Evolutionary conservation across 2,888 invertebrate species (phyloP), one percentile per base, ranked within the genome.

Genomic region (Drosophila ustulata): DNA sequence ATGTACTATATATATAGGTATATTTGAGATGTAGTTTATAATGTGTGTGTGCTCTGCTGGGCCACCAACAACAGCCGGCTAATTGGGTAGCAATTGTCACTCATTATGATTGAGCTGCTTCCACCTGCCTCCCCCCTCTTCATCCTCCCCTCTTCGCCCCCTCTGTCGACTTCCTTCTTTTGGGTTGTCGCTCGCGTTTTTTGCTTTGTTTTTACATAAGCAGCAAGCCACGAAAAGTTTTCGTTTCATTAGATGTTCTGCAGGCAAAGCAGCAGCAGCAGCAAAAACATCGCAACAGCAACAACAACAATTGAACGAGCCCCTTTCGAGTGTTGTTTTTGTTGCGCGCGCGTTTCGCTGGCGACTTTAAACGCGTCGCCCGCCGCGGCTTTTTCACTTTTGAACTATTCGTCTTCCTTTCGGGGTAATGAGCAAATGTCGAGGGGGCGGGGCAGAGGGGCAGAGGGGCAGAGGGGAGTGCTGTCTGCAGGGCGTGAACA

Each of bases 341-440:
- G 28, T 26, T 25, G 45, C 43, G 56, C 43, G 56, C 32, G 69
- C 55, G 82, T 78, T 76, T 83, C 49, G 41, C 43, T 46, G 26
- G 75, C 79, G 80, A 9, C 32, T 75, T 66, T 8, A 79, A 63
- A 58, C 80, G 80, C 76, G 23, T 46, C 39, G 50, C 39, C 4
- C 28, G 9, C 37, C 30, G 82, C 82, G 82, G 86, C 83, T 59
- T 88, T 83, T 82, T 68, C 55, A 72, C 77, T 71, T 88, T 88
- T 86, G 86, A 82, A 82, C 88, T 82, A 75, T 68, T 50, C 18
- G 18, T 18, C 18, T 18, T 34, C 9, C 67, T 57, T 49, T 51
- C 18, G 41, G 56, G 34, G 51, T 58, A 64, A 71, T 71, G 53
- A 71, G 53, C 43, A 37, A 45, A 53, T 62, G 26, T 45, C n/a